These are phyloP conservation scores for Tiliqua scincoides DNA, from an alignment of 2,113 vertebrate genomes.

Conservation along the genomic window DNA sequence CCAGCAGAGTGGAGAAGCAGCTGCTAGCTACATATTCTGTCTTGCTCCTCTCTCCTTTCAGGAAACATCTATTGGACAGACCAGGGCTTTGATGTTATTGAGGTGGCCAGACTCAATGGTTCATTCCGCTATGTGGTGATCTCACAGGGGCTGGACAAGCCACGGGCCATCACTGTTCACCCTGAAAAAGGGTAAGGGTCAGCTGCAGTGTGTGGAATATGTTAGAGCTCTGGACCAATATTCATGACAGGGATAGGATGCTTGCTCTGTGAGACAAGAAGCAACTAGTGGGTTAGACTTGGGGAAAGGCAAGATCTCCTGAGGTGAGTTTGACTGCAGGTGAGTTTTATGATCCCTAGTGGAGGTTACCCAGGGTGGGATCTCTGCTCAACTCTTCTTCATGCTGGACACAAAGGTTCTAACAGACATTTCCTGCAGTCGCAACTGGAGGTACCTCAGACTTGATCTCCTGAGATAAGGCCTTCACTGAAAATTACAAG, in stretches of 20 bases:
- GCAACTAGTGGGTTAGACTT: rapidly evolving
- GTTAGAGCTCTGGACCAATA: rapidly evolving
- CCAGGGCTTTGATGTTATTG: constrained; percentile 97
- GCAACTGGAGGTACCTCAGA: not conserved
- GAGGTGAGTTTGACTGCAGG: not conserved
- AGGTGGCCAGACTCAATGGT: constrained; percentile 96
- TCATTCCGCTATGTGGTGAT: constrained; percentile 98
- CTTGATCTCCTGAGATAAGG: not conserved
- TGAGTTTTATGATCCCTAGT: not conserved
- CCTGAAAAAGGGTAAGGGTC: constrained; percentile 89
- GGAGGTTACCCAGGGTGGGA: not conserved
- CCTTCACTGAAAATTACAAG: not conserved
- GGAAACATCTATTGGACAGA: constrained; percentile 99
- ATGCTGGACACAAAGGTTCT: not conserved
- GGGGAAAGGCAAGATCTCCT: not conserved
- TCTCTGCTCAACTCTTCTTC: too few species aligned
- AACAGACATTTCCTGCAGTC: not conserved
- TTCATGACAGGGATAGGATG: not conserved
- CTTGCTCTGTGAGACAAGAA: not conserved
- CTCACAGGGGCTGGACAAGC: constrained; percentile 96
- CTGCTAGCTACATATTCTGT: rapidly evolving
- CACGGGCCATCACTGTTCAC: constrained; percentile 94
- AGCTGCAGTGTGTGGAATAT: rapidly evolving
- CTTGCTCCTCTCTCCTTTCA: constrained; percentile 38
- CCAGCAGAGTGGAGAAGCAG: not conserved